Conservation (phyloP, 1,140 invertebrate genomes). For the Nymphalis io region DNA sequence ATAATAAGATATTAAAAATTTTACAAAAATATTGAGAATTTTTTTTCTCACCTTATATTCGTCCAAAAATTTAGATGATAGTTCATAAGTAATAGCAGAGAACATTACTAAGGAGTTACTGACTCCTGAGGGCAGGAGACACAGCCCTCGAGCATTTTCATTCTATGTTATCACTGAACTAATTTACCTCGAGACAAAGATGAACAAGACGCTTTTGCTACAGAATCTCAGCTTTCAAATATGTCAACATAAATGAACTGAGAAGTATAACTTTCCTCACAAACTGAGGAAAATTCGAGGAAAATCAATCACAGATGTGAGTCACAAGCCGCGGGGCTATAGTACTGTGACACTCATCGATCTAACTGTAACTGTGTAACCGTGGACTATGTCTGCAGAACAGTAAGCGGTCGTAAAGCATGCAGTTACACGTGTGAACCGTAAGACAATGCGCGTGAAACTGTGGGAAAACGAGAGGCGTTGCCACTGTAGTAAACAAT, state of each 20-base stretch:
- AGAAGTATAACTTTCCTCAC: background rate
- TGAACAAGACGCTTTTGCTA: background rate
- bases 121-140: constrained; percentile 49
- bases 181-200: constrained; percentile 19
- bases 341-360: constrained; percentile 13
- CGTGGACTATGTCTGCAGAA: constrained; percentile 18
- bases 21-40: background rate
- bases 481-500: constrained; percentile 80
- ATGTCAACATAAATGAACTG: background rate
- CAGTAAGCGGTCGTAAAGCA: constrained; percentile 45
- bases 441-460: constrained; percentile 72
- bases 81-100: constrained; percentile 68
- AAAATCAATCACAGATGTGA: constrained; percentile 51
- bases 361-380: constrained; percentile 36
- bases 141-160: constrained; percentile 37
- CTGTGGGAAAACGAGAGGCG: constrained; percentile 77
- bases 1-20: background rate
- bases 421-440: constrained; percentile 65
- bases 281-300: constrained; percentile 26
- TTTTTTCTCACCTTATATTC: constrained; percentile 60
- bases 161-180: constrained; percentile 37
- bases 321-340: constrained; percentile 18
- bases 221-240: background rate
- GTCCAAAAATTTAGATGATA: constrained; percentile 69
- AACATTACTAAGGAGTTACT: constrained; percentile 62